A percentile compares a stretch with the other conserved stretches of the same genome.
Evolutionary conservation across 2,113 vertebrate genomes (phyloP).

Genomic region (Calidris pugnax): DNA sequence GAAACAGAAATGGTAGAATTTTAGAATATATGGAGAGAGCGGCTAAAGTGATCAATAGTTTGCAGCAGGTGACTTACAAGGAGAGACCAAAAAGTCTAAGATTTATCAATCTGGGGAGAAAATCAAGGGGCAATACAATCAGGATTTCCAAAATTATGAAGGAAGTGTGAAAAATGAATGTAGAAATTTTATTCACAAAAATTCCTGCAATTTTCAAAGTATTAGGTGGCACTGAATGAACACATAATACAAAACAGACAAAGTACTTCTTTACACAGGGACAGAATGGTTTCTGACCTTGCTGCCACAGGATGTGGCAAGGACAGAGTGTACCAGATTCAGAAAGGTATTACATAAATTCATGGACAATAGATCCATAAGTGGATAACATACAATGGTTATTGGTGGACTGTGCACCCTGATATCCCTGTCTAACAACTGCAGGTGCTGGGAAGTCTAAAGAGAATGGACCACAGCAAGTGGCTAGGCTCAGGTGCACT

Average conservation of each 20-base stretch:
- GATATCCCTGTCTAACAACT: background rate
- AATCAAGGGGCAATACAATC: background rate
- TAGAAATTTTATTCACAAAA: background rate
- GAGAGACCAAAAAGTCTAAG: background rate
- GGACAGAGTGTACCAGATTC: background rate
- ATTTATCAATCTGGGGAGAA: background rate
- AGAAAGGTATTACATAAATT: background rate
- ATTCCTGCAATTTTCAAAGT: background rate
- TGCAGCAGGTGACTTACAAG: background rate
- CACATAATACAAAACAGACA: background rate
- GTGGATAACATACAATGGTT: background rate
- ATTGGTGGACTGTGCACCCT: background rate
- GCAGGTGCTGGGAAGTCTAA: background rate
- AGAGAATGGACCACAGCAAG: background rate
- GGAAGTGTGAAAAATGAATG: background rate
- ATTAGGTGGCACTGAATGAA: background rate
- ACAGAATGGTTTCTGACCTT: background rate
- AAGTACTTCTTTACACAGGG: background rate
- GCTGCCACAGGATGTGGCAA: background rate
- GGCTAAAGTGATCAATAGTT: background rate
- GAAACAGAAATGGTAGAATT: background rate
- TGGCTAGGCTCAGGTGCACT: background rate
- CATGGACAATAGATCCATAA: background rate
- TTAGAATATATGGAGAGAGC: background rate
- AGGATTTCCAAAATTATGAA: background rate